Evolutionary conservation across 2,888 invertebrate genomes (phyloP).

Genomic region (Cerceris ruficornis): DNA sequence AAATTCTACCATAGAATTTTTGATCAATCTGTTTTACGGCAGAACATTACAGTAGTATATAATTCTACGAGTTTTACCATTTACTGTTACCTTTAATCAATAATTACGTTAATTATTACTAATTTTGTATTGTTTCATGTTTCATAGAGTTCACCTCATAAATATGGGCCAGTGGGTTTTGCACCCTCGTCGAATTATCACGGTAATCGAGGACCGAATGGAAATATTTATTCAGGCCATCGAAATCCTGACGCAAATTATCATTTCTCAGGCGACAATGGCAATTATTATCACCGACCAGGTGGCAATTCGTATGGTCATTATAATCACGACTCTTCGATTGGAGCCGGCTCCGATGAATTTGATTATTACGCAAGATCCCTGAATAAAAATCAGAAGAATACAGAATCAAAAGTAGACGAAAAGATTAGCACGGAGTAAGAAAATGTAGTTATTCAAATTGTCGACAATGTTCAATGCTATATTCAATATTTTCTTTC

Average conservation of each 20-base stretch:
- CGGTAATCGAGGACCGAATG: conserved; percentile 65
- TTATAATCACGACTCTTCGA: conserved; percentile 43
- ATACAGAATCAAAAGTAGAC: conserved; percentile 5
- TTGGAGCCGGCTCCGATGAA: conserved; percentile 36
- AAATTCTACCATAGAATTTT: background rate
- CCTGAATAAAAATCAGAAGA: conserved; percentile 54
- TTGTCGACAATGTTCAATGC: background rate
- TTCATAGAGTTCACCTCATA: conserved; percentile 56
- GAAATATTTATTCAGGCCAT: conserved; percentile 56
- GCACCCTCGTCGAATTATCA: conserved; percentile 64
- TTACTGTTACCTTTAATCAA: too few species aligned
- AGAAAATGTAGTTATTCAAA: background rate
- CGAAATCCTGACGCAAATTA: conserved; percentile 63
- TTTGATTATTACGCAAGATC: conserved; percentile 56
- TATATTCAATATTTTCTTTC: background rate
- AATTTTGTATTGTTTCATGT: background rate
- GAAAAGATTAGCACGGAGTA: background rate
- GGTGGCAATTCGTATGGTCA: conserved; percentile 39
- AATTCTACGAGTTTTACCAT: too few species aligned
- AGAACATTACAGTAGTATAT: too few species aligned
- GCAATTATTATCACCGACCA: conserved; percentile 39
- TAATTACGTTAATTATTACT: too few species aligned
- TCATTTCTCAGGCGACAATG: conserved; percentile 47
- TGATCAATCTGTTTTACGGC: background rate
- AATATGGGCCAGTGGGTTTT: conserved; percentile 58